Conservation (phyloP, 2,797 vertebrate species). For the Vultur gryphus region DNA sequence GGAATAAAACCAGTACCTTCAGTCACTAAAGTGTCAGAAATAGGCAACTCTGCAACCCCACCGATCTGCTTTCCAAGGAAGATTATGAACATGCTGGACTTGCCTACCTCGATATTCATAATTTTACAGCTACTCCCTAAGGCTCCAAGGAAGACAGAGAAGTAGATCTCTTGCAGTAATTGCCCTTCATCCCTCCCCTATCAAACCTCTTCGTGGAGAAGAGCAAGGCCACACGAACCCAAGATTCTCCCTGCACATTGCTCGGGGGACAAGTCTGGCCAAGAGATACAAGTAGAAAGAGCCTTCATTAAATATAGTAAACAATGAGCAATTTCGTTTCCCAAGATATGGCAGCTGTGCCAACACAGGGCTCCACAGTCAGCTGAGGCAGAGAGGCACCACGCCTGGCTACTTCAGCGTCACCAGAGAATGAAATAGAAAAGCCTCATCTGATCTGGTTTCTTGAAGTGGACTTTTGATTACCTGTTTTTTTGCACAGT, state of each 20-base stretch:
- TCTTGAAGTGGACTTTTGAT: neutral
- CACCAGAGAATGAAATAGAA: neutral
- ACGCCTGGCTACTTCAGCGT: neutral
- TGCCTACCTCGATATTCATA: neutral
- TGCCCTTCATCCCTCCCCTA: neutral
- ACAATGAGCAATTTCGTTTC: neutral
- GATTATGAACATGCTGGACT: rapidly evolving
- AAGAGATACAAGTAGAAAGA: neutral
- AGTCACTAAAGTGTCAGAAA: neutral
- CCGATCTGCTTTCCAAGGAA: neutral
- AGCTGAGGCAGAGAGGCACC: neutral
- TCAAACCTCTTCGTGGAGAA: neutral
- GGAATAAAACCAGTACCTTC: neutral
- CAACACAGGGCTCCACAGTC: neutral
- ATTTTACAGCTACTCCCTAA: neutral
- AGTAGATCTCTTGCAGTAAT: neutral
- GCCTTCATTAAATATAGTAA: neutral
- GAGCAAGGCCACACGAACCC: neutral
- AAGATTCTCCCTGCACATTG: neutral
- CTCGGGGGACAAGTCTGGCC: neutral
- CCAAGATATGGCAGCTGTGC: neutral
- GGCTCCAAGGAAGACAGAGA: neutral
- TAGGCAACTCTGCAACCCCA: neutral
- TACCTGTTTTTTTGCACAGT: neutral
- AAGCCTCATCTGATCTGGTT: neutral